Percentiles rank a stretch among this genome's conserved stretches.
Evolutionary conservation across 2,113 vertebrate species (phyloP).

Genomic region (Labrus mixtus): DNA sequence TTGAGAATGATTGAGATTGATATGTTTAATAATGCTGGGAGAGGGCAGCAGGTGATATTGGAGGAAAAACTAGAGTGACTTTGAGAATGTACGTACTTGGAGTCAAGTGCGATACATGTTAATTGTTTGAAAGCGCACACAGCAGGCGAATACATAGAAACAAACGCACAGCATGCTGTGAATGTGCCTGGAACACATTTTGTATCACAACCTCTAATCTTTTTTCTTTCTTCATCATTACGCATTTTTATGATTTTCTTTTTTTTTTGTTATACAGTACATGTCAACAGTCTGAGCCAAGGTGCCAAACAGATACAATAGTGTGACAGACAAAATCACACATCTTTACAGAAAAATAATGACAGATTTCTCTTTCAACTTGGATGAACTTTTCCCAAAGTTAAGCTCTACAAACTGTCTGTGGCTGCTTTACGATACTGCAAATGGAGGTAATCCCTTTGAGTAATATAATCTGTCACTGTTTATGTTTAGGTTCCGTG

Average conservation of each 20-base stretch:
- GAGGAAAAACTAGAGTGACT: slow-evolving; percentile 36
- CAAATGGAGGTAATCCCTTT: slow-evolving; percentile 77
- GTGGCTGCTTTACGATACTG: slow-evolving; percentile 58
- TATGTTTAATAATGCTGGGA: slow-evolving; percentile 66
- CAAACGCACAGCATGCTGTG: background rate
- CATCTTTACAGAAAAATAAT: background rate
- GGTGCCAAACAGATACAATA: background rate
- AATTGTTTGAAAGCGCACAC: slow-evolving; percentile 19
- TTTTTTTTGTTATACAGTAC: background rate
- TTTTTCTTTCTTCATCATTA: background rate
- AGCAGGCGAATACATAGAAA: background rate
- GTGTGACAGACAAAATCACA: background rate
- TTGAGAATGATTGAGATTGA: slow-evolving; percentile 61
- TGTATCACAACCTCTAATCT: background rate
- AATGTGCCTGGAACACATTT: background rate
- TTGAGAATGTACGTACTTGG: slow-evolving; percentile 29
- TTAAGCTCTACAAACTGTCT: slow-evolving; percentile 59
- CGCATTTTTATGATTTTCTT: background rate
- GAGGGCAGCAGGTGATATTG: slow-evolving; percentile 47
- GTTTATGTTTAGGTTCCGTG: slow-evolving; percentile 78
- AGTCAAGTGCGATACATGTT: background rate
- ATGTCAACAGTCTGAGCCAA: background rate
- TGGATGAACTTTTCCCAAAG: slow-evolving; percentile 60
- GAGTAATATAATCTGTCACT: slow-evolving; percentile 77
- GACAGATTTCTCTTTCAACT: slow-evolving; percentile 42